Evolutionary conservation across 2,888 invertebrate genomes (phyloP).

Genomic region (Hofmannophila pseudospretella): DNA sequence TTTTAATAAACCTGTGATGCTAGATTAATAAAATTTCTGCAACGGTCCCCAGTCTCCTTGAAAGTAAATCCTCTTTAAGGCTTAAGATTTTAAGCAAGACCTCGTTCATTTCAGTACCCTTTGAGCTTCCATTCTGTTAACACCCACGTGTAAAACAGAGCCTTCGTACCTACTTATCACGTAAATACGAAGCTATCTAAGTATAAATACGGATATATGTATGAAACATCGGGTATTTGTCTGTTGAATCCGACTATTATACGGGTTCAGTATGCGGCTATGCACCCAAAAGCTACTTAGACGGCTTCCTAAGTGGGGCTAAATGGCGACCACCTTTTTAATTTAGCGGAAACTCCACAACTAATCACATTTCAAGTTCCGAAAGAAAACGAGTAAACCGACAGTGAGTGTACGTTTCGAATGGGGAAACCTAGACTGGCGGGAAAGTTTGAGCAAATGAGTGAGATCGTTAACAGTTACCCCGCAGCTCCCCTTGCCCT

Average conservation of each 20-base stretch:
- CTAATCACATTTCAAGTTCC: conserved; percentile 18
- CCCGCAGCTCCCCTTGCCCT: conserved; percentile 19
- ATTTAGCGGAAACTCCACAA: conserved; percentile 18
- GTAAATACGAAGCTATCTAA: background rate
- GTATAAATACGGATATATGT: conserved; percentile 29
- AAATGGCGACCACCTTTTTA: conserved; percentile 59
- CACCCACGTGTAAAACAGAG: too few species aligned
- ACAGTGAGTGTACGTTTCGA: conserved; percentile 8
- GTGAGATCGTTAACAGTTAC: conserved; percentile 23
- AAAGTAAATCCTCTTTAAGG: too few species aligned
- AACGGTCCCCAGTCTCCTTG: too few species aligned
- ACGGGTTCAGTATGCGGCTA: conserved; percentile 57
- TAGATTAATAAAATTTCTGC: too few species aligned
- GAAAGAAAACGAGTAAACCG: conserved; percentile 7
- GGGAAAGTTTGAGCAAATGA: conserved; percentile 26
- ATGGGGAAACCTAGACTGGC: conserved; percentile 19
- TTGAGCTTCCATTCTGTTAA: too few species aligned
- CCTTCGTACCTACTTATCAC: background rate
- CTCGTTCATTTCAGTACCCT: too few species aligned
- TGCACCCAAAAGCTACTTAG: conserved; percentile 45
- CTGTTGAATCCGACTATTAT: conserved; percentile 24
- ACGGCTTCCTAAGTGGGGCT: conserved; percentile 60
- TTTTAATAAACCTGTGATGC: too few species aligned
- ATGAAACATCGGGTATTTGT: too few species aligned
- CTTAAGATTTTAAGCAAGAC: too few species aligned